phyloP scores from a whole-genome alignment of 1,140 invertebrate species.

The Drosophila funebris region DNA sequence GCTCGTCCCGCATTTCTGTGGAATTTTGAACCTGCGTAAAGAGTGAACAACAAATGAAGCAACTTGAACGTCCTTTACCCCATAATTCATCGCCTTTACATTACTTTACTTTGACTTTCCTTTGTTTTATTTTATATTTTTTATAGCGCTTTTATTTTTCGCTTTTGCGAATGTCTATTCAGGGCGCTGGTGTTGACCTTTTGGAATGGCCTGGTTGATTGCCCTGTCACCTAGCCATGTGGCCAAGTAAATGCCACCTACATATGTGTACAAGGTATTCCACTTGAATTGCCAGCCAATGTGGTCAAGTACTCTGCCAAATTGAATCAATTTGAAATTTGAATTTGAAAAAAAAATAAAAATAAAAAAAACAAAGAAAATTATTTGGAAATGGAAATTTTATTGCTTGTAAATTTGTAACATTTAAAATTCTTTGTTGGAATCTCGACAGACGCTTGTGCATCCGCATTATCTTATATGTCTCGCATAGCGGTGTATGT shows the following conservation, averaged over 20 bases:
- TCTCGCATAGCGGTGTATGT: background rate
- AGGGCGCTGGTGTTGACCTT: conserved; percentile 33
- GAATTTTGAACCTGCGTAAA: conserved; percentile 25
- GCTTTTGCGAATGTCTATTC: conserved; percentile 21
- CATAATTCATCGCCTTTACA: conserved; percentile 8
- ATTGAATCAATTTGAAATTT: conserved; percentile 13
- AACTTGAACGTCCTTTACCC: conserved; percentile 32
- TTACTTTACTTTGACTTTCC: conserved; percentile 17
- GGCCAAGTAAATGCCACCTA: background rate
- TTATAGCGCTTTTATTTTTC: background rate
- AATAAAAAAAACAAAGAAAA: background rate
- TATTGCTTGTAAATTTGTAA: background rate
- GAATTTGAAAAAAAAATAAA: background rate
- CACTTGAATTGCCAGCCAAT: conserved; percentile 28
- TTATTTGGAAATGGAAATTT: background rate
- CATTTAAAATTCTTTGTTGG: background rate
- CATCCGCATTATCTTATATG: background rate
- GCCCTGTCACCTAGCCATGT: conserved; percentile 7
- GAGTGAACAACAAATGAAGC: background rate
- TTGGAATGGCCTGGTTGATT: conserved; percentile 8
- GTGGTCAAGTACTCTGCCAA: conserved; percentile 9
- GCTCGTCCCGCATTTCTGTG: conserved; percentile 30
- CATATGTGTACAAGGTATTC: no score
- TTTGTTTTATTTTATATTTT: conserved; percentile 23
- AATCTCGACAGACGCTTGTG: background rate